Evolutionary conservation across 1,140 invertebrate species (phyloP).

Genomic region (Drosophila pseudoananassae): DNA sequence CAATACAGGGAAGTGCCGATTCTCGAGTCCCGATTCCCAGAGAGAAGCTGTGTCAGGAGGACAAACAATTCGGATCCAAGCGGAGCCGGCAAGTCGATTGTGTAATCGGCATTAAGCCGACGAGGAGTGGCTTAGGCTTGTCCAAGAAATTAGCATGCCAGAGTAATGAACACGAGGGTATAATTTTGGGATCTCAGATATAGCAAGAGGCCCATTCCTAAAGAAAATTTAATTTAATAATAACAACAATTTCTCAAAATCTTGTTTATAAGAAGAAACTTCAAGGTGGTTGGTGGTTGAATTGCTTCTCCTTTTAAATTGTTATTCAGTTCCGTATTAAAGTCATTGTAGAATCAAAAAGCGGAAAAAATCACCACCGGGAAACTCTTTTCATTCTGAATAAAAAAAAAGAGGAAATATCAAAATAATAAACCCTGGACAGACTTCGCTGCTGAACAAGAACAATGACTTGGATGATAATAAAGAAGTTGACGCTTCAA

Average conservation of each 20-base stretch:
- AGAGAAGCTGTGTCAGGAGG: constrained; percentile 6
- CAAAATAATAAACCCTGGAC: constrained; percentile 63
- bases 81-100: constrained; percentile 41
- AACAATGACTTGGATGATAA: constrained; percentile 29
- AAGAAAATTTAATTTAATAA: neutral
- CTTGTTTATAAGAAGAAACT: neutral
- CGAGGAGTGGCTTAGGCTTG: constrained; percentile 62
- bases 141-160: constrained; percentile 73
- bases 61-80: constrained; percentile 30
- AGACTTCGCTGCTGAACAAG: constrained; percentile 43
- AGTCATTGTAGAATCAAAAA: constrained; percentile 18
- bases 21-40: constrained; percentile 19
- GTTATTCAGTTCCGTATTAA: constrained; percentile 52
- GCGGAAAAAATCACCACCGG: constrained; percentile 23
- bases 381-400: constrained; percentile 33
- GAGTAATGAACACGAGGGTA: constrained; percentile 21
- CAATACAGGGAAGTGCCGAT: constrained; percentile 48
- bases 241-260: neutral
- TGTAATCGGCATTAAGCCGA: constrained; percentile 72
- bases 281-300: too few relatives aligned
- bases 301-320: neutral
- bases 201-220: neutral
- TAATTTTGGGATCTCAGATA: neutral
- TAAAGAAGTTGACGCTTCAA: constrained; percentile 55
- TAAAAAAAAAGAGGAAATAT: constrained; percentile 65